Conservation (phyloP, 23 tunicate species). For the Halocynthia aurantium region DNA sequence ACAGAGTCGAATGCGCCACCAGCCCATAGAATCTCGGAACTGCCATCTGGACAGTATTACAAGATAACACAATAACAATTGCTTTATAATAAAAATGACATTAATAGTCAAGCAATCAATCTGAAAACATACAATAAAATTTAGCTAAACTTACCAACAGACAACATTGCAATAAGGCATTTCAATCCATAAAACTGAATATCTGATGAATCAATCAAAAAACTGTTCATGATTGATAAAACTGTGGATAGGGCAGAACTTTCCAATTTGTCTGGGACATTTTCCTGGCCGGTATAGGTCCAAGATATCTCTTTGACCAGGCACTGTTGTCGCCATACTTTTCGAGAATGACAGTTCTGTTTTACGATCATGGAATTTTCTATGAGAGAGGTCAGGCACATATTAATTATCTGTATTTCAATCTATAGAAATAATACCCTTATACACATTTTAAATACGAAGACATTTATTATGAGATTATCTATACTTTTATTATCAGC, state of each 20-base stretch:
- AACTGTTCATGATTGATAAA: constrained; percentile 1
- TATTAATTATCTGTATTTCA: no score
- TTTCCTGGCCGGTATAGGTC: background rate
- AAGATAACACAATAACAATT: background rate
- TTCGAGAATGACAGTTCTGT: background rate
- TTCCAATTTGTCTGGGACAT: background rate
- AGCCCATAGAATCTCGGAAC: background rate
- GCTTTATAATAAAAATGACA: background rate
- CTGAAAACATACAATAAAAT: no score
- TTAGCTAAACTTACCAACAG: background rate
- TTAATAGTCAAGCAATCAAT: background rate
- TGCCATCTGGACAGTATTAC: background rate
- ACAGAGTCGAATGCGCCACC: constrained; percentile 1
- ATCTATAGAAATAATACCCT: no score
- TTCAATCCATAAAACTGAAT: background rate
- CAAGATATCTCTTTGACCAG: background rate
- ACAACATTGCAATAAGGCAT: background rate
- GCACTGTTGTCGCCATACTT: constrained; percentile 5
- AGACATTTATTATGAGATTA: no score
- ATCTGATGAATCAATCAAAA: background rate
- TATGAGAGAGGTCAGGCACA: no score
- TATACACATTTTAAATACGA: no score
- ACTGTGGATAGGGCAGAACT: background rate
- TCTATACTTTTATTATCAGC: no score
- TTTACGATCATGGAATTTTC: no score